phyloP scores from a whole-genome alignment of 2,797 vertebrate species.

The Heliangelus exortis region DNA sequence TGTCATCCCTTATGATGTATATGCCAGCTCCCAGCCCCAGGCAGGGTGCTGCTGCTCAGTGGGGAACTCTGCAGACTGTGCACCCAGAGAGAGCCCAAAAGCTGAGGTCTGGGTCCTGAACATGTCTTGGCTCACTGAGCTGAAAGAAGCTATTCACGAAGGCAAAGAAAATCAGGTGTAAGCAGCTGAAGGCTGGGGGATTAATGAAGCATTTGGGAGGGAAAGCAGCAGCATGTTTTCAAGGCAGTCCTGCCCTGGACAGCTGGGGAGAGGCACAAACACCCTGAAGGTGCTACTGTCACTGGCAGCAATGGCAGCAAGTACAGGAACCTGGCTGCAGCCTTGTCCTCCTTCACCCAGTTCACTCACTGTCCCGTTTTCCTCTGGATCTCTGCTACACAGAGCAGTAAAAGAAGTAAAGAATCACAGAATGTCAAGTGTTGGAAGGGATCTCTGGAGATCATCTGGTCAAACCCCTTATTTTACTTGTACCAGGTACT shows the following conservation, averaged over 20 bases:
- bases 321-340: background rate
- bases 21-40: background rate
- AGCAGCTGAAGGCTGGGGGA: background rate
- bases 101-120: background rate
- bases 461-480: background rate
- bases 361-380: background rate
- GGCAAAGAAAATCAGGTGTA: constrained; percentile 43
- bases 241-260: background rate
- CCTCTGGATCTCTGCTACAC: background rate
- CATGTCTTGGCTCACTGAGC: constrained; percentile 37
- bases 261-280: background rate
- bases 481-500: background rate
- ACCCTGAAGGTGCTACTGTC: background rate
- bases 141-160: background rate
- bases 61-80: background rate
- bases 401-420: background rate
- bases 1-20: background rate
- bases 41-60: background rate
- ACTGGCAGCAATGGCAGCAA: background rate
- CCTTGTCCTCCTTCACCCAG: background rate
- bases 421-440: too few relatives aligned
- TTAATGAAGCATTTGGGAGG: constrained; percentile 37
- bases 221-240: background rate
- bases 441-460: too few relatives aligned
- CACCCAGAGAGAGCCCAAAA: background rate